A percentile compares a stretch with the other conserved stretches of the same genome.
phyloP scores from a whole-genome alignment of 2,113 vertebrate species.

The Amphilophus citrinellus region DNA sequence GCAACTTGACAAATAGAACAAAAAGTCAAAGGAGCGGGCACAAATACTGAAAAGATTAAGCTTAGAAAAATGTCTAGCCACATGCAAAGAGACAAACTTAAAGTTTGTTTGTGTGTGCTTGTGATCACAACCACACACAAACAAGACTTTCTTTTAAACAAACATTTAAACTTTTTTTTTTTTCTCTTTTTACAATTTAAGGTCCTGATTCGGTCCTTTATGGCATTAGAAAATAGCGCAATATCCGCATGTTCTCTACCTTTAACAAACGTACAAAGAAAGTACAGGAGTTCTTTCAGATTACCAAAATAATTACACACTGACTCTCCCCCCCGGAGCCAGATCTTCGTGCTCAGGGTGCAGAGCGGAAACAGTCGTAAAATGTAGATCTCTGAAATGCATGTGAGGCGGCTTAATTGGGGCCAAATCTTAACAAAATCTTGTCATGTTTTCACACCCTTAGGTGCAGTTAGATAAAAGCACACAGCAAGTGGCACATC shows the following conservation, averaged over 20 bases:
- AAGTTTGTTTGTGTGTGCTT: background rate
- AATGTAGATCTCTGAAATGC: conserved; percentile 43
- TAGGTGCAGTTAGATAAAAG: conserved; percentile 70
- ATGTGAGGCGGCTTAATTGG: conserved; percentile 61
- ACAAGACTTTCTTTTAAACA: background rate
- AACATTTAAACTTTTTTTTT: background rate
- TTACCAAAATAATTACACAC: conserved; percentile 59
- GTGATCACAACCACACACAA: background rate
- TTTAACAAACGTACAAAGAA: conserved; percentile 52
- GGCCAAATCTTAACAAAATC: conserved; percentile 68
- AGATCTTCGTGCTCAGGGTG: conserved; percentile 25
- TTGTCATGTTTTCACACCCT: conserved; percentile 69
- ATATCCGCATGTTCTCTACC: conserved; percentile 5
- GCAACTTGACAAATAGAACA: conserved; percentile 1
- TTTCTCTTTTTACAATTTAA: background rate
- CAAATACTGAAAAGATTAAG: conserved; percentile 3
- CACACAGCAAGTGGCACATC: conserved; percentile 52
- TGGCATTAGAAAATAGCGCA: background rate
- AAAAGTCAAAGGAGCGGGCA: background rate
- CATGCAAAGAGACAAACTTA: background rate
- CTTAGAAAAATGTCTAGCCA: background rate
- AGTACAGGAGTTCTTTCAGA: conserved; percentile 32
- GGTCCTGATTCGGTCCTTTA: background rate
- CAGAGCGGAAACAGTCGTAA: conserved; percentile 39
- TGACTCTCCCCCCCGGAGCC: conserved; percentile 14